Percentiles rank a stretch among this genome's conserved stretches.
phyloP scores from a whole-genome alignment of 2,113 vertebrate genomes.

The Epinephelus cyanopodus region DNA sequence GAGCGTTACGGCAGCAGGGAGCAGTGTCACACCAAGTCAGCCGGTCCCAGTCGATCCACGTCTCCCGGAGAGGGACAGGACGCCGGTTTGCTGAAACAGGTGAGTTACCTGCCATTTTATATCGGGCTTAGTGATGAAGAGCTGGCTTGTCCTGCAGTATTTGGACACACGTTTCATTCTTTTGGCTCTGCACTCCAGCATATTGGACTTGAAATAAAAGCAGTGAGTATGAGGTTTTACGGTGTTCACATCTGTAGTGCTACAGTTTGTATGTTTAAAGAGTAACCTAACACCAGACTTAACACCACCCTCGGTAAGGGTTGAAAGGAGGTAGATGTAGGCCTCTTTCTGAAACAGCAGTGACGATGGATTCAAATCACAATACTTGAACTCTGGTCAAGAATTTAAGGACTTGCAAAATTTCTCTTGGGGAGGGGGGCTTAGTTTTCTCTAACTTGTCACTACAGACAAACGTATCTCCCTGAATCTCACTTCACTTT shows the following conservation, averaged over 20 bases:
- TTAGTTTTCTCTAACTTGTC: too few species aligned
- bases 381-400: too few species aligned
- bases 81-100: constrained; percentile 87
- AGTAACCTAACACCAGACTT: neutral
- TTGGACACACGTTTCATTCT: neutral
- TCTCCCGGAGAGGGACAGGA: constrained; percentile 90
- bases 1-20: constrained; percentile 94
- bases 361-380: neutral
- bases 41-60: constrained; percentile 89
- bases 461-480: too few species aligned
- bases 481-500: too few species aligned
- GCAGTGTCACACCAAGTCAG: constrained; percentile 86
- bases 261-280: neutral
- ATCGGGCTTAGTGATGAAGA: neutral
- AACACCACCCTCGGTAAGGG: too few species aligned
- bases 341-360: neutral
- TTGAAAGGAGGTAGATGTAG: neutral
- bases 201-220: neutral
- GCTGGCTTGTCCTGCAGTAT: neutral
- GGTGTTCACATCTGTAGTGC: too few species aligned
- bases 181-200: neutral
- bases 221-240: neutral
- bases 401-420: too few species aligned
- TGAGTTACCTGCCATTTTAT: constrained; percentile 59
- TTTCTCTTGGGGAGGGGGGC: too few species aligned